Evolutionary conservation across 2,888 invertebrate species (phyloP).

Genomic region (Tyria jacobaeae): DNA sequence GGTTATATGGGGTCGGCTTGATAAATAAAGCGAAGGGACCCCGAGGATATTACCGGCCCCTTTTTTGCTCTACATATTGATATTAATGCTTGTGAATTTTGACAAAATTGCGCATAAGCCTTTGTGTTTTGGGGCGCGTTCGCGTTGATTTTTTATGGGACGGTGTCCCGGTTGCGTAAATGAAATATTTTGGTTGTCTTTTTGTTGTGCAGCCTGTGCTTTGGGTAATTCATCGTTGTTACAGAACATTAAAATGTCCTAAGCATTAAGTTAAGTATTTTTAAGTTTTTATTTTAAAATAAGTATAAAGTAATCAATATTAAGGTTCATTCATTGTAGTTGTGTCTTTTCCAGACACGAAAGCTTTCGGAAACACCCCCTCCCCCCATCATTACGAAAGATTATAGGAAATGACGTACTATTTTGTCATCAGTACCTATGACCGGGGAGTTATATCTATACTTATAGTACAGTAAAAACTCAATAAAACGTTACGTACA

Average conservation of each 20-base stretch:
- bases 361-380: no score
- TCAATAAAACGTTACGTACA: no score
- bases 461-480: no score
- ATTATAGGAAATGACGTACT: no score
- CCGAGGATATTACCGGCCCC: slow-evolving; percentile 77
- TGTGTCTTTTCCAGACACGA: no score
- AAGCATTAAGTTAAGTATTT: background rate
- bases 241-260: slow-evolving; percentile 3
- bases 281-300: no score
- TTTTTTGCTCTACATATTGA: slow-evolving; percentile 85
- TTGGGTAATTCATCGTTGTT: slow-evolving; percentile 12
- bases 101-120: slow-evolving; percentile 77
- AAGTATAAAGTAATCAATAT: no score
- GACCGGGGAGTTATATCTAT: no score
- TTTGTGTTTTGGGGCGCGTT: slow-evolving; percentile 52
- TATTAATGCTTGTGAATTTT: slow-evolving; percentile 85
- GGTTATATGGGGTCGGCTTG: slow-evolving; percentile 82
- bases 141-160: slow-evolving; percentile 41
- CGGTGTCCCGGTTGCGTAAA: slow-evolving; percentile 50
- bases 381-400: no score
- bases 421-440: no score
- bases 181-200: slow-evolving; percentile 51
- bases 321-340: no score
- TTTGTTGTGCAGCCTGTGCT: slow-evolving; percentile 26
- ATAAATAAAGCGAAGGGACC: slow-evolving; percentile 81